These are phyloP conservation scores for Trichoplax adhaerens DNA, from an alignment of 37 sponge, comb jelly and placozoan species.

Conservation along the genomic window DNA sequence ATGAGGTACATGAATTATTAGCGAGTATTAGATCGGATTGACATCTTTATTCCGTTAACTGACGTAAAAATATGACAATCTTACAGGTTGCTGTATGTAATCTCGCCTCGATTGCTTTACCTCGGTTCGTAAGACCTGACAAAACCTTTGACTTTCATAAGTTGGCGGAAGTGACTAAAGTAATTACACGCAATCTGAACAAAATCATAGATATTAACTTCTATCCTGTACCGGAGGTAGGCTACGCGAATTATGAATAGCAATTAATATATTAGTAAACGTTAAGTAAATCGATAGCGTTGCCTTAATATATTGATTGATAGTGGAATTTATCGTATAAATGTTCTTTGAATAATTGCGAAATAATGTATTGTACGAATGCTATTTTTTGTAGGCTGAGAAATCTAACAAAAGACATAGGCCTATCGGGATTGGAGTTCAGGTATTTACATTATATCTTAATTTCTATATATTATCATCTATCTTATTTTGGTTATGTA, in stretches of 20 bases:
- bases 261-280: too few species aligned
- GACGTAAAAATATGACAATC: background rate
- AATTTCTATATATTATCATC: background rate
- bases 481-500: too few species aligned
- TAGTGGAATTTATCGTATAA: too few species aligned
- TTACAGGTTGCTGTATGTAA: constrained; percentile 92
- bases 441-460: constrained; percentile 19
- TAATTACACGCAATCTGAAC: constrained; percentile 85
- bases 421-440: constrained; percentile 97
- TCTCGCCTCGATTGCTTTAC: constrained; percentile 89
- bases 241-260: background rate
- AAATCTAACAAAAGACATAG: constrained; percentile 81
- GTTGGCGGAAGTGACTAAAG: constrained; percentile 76
- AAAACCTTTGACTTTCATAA: constrained; percentile 68
- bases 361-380: too few species aligned
- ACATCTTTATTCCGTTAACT: background rate
- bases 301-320: too few species aligned
- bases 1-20: constrained; percentile 46
- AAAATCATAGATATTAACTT: constrained; percentile 89
- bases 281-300: too few species aligned
- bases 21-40: background rate
- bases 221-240: constrained; percentile 86
- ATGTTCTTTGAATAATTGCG: too few species aligned
- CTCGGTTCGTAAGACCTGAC: constrained; percentile 53
- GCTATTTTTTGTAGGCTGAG: constrained; percentile 18